Conservation (phyloP, 2,888 invertebrate genomes). For the Agriopis marginaria region DNA sequence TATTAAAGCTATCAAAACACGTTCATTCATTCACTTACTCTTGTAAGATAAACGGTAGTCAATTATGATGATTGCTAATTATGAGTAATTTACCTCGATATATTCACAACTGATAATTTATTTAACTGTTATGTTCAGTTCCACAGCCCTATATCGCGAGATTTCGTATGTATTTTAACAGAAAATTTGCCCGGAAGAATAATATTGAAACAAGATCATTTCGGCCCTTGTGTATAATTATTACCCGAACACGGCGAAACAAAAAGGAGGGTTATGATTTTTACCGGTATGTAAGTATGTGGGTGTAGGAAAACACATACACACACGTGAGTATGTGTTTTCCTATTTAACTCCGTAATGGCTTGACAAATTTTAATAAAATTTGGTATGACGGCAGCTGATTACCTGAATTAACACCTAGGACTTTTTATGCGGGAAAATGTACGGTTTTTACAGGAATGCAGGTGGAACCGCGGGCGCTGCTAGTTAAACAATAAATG, state of each 20-base stretch:
- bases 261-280: too few relatives aligned
- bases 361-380: too few relatives aligned
- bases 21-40: conserved; percentile 32
- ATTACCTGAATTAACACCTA: too few relatives aligned
- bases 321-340: too few relatives aligned
- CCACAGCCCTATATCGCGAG: neutral
- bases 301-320: too few relatives aligned
- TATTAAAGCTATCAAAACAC: conserved; percentile 14
- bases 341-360: too few relatives aligned
- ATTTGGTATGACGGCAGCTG: too few relatives aligned
- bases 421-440: too few relatives aligned
- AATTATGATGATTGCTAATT: conserved; percentile 38
- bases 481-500: too few relatives aligned
- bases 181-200: conserved; percentile 2
- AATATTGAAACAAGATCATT: conserved; percentile 14
- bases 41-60: conserved; percentile 23
- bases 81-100: conserved; percentile 23
- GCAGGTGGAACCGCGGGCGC: too few relatives aligned
- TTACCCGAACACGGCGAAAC: neutral
- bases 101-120: conserved; percentile 31
- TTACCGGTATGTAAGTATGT: too few relatives aligned
- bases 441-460: too few relatives aligned
- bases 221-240: neutral
- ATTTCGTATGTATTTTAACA: conserved; percentile 5
- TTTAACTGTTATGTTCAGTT: conserved; percentile 23